These are phyloP conservation scores for Oceanodroma tethys DNA, from an alignment of 2,113 vertebrate genomes.

Conservation along the genomic window DNA sequence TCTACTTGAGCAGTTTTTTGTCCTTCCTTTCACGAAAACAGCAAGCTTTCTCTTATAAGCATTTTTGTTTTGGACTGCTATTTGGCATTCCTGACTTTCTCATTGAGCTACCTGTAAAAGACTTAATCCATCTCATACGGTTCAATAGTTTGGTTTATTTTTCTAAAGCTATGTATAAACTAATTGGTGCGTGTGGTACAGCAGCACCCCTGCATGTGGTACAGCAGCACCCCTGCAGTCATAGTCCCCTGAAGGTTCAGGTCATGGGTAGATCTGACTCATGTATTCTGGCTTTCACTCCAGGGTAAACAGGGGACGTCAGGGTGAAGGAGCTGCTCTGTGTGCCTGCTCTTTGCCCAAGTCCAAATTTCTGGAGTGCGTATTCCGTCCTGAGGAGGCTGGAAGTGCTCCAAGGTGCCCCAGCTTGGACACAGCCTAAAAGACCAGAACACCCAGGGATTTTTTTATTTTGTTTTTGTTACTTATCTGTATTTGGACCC, in stretches of 20 bases:
- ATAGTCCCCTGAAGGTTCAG: background rate
- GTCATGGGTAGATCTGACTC: background rate
- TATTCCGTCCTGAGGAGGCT: background rate
- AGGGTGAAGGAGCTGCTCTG: background rate
- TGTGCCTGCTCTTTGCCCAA: background rate
- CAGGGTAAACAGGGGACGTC: background rate
- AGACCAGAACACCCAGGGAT: background rate
- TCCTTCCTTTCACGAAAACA: background rate
- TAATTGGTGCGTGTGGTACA: background rate
- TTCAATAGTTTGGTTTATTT: background rate
- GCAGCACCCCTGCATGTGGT: background rate
- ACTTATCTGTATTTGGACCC: background rate
- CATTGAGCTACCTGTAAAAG: background rate
- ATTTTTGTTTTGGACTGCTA: background rate
- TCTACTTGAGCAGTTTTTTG: background rate
- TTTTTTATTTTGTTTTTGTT: background rate
- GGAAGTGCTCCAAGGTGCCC: background rate
- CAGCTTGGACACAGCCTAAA: background rate
- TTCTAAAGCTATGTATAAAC: background rate
- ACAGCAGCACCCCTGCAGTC: background rate
- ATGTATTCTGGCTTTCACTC: background rate
- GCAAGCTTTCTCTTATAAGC: background rate
- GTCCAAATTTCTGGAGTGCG: background rate
- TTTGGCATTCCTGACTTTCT: background rate
- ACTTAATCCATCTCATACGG: background rate